Evolutionary conservation across 1,140 invertebrate genomes (phyloP), one percentile per base, ranked within the genome.

Genomic region (Bombus cullumanus): DNA sequence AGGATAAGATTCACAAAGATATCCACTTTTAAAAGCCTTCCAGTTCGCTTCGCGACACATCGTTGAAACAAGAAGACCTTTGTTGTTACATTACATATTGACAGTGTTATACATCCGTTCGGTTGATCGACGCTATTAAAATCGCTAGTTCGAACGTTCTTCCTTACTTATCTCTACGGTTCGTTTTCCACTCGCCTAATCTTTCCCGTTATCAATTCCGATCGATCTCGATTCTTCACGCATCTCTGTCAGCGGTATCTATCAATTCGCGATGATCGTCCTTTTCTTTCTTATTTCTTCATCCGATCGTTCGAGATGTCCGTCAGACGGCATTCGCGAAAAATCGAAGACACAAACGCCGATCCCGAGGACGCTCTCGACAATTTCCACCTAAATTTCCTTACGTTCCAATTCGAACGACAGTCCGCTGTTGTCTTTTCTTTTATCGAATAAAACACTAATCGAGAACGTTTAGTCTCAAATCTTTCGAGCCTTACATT

Each of bases 1-100:
- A 81, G 79, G 69, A 85, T 72, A 81, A 85, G 79, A 81, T 85
- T 81, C 71, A 81, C 62, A 75, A 81, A 74, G 84, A 81, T 85
- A 79, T 68, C 43, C 71, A 53, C 39, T 64, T 85, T 85, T 53
- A 85, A 85, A 81, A 75, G 59, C 62, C 59, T 81, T 62, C 69
- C n/a, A 53, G 71, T 74, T 79, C 74, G 13, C 57, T 34, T 72
- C 69, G 68, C 78, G 83, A 71, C 53, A 77, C 69, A 85, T 85
- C 83, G 71, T 74, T n/a, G 71, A 75, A 75, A 85, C 83, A 72
- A 85, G 47, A 79, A 59, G 79, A 81, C 31, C 57, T 72, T 84
- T 53, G 57, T 71, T 43, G 81, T 86, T 71, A 84, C 75, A 83
- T 83, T 83, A 76, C 85, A 68, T 88, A 88, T 88, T 88, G 84